A percentile compares a stretch with the other conserved stretches of the same genome.
Conservation (phyloP, 2,797 vertebrate genomes). For the Antrozous pallidus region DNA sequence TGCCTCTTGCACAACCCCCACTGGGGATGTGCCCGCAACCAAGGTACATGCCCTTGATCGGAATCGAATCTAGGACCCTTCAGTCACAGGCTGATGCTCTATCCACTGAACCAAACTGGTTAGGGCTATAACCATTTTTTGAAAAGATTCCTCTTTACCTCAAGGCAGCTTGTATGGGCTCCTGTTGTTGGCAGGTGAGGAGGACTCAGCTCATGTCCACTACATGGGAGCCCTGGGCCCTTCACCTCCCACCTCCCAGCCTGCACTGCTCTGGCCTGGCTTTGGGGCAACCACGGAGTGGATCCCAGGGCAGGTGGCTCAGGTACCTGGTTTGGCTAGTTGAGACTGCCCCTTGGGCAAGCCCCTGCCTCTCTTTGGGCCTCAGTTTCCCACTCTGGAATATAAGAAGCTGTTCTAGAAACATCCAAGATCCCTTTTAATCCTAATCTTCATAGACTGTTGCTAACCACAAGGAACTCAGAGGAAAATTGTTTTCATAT, state of each 20-base stretch:
- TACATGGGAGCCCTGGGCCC: fast-evolving
- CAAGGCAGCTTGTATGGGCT: neutral
- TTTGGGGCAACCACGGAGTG: neutral
- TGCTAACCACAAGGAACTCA: neutral
- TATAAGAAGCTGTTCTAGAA: neutral
- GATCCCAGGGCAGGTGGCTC: neutral
- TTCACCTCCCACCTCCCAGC: neutral
- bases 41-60: no score
- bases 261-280: neutral
- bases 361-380: neutral
- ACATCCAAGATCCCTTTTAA: neutral
- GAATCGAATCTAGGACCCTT: no score
- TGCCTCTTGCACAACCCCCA: no score
- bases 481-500: neutral
- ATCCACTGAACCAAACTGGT: no score
- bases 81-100: no score
- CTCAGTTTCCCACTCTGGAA: neutral
- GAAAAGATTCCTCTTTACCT: neutral
- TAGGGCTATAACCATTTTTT: no score
- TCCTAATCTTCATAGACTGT: neutral
- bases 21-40: no score
- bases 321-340: neutral
- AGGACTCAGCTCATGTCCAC: fast-evolving
- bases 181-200: neutral
- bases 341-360: neutral